Conservation (phyloP, 1,140 invertebrate species). For the Potamilus streckersoni region DNA sequence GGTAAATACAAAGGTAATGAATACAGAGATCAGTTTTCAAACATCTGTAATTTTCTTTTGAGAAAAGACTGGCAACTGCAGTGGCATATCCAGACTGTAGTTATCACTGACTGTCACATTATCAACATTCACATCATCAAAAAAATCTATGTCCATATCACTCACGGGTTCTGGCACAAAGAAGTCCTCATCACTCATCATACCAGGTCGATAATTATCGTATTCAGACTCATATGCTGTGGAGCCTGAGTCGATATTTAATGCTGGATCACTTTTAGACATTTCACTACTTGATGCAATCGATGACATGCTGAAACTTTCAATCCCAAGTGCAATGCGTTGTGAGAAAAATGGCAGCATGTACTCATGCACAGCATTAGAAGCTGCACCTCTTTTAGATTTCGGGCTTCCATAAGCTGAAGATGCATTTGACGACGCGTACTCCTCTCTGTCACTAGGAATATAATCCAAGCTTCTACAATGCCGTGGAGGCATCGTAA, state of each 20-base stretch:
- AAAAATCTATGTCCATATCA: conserved; percentile 64
- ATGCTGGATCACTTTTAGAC: conserved; percentile 60
- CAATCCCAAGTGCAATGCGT: conserved; percentile 38
- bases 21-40: conserved; percentile 19
- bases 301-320: conserved; percentile 61
- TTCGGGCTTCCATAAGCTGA: conserved; percentile 60
- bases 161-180: conserved; percentile 66
- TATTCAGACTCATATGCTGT: conserved; percentile 84
- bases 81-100: conserved; percentile 60
- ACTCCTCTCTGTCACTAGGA: conserved; percentile 61
- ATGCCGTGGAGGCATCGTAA: conserved; percentile 55
- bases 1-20: not conserved
- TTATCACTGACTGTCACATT: conserved; percentile 70
- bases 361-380: conserved; percentile 31
- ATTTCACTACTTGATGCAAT: conserved; percentile 64
- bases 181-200: conserved; percentile 65
- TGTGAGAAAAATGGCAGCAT: conserved; percentile 47
- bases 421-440: conserved; percentile 46
- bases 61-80: conserved; percentile 32
- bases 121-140: conserved; percentile 80
- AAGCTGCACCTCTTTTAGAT: conserved; percentile 23
- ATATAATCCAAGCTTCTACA: conserved; percentile 66
- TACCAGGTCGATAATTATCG: conserved; percentile 73
- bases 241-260: conserved; percentile 62
- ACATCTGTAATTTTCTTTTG: conserved; percentile 61